Evolutionary conservation across 2,888 invertebrate genomes (phyloP), one percentile per base, ranked within the genome.

Genomic region (Leptarthrus brevirostris): DNA sequence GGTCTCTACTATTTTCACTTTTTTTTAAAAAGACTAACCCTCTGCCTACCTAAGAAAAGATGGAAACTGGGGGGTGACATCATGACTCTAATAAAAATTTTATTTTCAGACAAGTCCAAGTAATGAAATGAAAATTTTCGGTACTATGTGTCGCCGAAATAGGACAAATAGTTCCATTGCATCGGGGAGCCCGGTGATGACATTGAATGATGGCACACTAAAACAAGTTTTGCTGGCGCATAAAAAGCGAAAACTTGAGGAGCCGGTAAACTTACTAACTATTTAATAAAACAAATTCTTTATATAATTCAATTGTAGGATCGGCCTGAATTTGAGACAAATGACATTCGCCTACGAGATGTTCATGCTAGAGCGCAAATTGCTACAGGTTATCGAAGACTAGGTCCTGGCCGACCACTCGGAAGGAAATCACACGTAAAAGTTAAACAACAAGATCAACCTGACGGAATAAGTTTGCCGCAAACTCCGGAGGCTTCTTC

Each of bases 301-400:
- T 75, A 5, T 44, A 47, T 86, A 6, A n/a, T n/a, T n/a, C n/a
- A n/a, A n/a, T n/a, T n/a, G n/a, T 80, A 92, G 90, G 88, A 89
- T 79, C 90, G 92, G 81, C 91, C 92, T 16, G 93, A 94, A 82
- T 86, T 94, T 69, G 91, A 92, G 79, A 93, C 92, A 12, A 88
- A 89, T 78, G 93, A 92, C 61, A 91, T 95, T 78, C 90, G 91
- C 6, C 83, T 95, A 70, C 89, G 92, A 78, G 95, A 91, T 76
- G 82, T 85, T 10, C 83, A 83, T 74, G 81, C 82, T 2, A 79
- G 85, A 16, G 83, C 85, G 0, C 83, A 85, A 76, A 80, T 84
- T 75, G 81, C 82, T 8, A 82, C 82, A 3, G 82, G 80, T 54
- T 83, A 83, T 58, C 78, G 79, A 5, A 74, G 78, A 0, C 77